phyloP scores from a whole-genome alignment of 2,888 invertebrate genomes.

The Drosophila kanekoi region DNA sequence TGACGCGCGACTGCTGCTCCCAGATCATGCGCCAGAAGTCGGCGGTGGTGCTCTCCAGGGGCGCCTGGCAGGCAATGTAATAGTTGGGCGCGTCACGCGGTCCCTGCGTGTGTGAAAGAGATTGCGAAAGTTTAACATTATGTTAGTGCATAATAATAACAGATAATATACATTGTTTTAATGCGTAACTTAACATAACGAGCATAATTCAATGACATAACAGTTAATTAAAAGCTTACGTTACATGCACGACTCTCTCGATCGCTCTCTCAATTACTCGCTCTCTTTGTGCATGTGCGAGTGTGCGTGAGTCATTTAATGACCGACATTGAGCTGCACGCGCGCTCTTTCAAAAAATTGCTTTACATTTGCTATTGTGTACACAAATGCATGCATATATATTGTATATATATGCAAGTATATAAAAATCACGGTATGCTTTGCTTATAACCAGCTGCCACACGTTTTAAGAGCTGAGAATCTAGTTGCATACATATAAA shows the following conservation, averaged over 20 bases:
- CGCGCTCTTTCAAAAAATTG: constrained; percentile 50
- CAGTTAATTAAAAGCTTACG: constrained; percentile 56
- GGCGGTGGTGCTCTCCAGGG: constrained; percentile 91
- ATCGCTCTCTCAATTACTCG: constrained; percentile 8
- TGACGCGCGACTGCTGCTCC: constrained; percentile 95
- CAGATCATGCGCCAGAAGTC: constrained; percentile 99
- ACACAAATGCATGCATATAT: not conserved
- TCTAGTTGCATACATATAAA: constrained; percentile 1
- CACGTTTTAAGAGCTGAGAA: constrained; percentile 4
- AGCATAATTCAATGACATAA: constrained; percentile 51
- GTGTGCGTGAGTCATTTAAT: constrained; percentile 43
- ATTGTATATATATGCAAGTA: not conserved
- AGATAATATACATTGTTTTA: not conserved
- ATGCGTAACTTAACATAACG: constrained; percentile 5
- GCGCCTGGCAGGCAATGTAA: constrained; percentile 97
- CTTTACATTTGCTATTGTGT: constrained; percentile 7
- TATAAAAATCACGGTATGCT: constrained; percentile 46
- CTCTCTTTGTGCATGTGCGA: not conserved
- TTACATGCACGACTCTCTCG: constrained; percentile 5
- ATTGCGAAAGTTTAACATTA: not conserved
- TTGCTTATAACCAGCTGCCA: constrained; percentile 54
- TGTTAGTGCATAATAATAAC: not conserved
- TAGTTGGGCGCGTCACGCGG: constrained; percentile 92
- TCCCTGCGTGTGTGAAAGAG: constrained; percentile 87
- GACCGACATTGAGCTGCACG: constrained; percentile 40